Conservation (phyloP, 2,113 vertebrate genomes). For the Alectura lathami region DNA sequence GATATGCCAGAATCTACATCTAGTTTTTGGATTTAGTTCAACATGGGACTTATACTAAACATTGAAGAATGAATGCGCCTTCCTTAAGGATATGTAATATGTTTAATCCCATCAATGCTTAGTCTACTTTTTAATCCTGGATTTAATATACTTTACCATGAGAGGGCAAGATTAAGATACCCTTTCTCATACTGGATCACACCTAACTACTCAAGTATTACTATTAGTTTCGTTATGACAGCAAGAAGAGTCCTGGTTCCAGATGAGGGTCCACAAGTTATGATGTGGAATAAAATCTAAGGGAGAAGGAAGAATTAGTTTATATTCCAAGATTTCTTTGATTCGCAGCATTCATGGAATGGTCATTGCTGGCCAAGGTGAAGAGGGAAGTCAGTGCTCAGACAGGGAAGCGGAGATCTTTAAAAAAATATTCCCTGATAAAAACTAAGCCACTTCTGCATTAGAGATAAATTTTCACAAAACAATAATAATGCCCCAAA, state of each 20-base stretch:
- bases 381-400: background rate
- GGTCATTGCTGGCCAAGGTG: background rate
- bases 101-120: slow-evolving; percentile 67
- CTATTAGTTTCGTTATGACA: background rate
- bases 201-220: slow-evolving; percentile 39
- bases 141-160: slow-evolving; percentile 37
- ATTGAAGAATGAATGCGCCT: slow-evolving; percentile 45
- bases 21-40: slow-evolving; percentile 61
- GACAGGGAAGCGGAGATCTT: background rate
- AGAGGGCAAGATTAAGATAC: slow-evolving; percentile 56
- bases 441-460: background rate
- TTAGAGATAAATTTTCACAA: background rate
- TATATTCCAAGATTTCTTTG: background rate
- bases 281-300: background rate
- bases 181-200: background rate
- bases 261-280: background rate
- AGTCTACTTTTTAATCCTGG: slow-evolving; percentile 56
- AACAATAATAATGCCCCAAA: background rate
- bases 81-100: slow-evolving; percentile 57
- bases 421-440: background rate
- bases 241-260: background rate
- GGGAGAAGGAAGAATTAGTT: background rate
- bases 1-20: slow-evolving; percentile 53
- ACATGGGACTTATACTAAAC: slow-evolving; percentile 44
- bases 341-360: background rate